Evolutionary conservation across 1,140 invertebrate species (phyloP), one percentile per base, ranked within the genome.

Genomic region (Bradynema listronoti): DNA sequence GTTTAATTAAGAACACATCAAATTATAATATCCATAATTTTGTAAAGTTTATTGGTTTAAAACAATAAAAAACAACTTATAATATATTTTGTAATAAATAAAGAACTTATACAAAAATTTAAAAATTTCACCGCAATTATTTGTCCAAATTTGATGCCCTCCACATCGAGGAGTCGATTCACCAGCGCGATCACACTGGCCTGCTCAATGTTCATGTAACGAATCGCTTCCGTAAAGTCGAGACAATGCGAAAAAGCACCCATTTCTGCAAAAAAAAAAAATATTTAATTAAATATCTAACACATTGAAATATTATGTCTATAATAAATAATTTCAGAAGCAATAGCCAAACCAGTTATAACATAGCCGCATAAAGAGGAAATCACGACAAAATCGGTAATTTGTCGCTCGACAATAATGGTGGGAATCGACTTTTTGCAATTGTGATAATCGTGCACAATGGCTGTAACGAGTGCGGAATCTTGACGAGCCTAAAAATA

Each of bases 391-490:
- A 50, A 50, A 19, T 50, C n/a, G 16, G n/a, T 50, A 3, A 50
- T 25, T 3, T 29, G 16, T 50, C 27, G 16, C n/a, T 50, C 47
- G 5, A n/a, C 14, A n/a, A 50, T 50, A 32, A 50, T 50, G 16
- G 29, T n/a, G 27, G n/a, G 16, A 32, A 50, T 50, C 14, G 47
- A n/a, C 27, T 50, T 50, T 9, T n/a, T n/a, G 9, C 34, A n/a
- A n/a, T 50, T 50, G 19, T 50, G 47, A 24, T 50, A 50, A n/a
- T 27, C 27, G 19, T 50, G 29, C 27, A 50, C 47, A n/a, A 50
- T 29, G 27, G 16, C 47, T n/a, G 34, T 32, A 25, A 50, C 47
- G 16, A 19, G 16, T n/a, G n/a, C n/a, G n/a, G n/a, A n/a, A n/a
- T n/a, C n/a, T n/a, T n/a, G n/a, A n/a, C n/a, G n/a, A n/a, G n/a